Conservation (phyloP, 2,888 invertebrate genomes). For the Himalopsyche tibetana region DNA sequence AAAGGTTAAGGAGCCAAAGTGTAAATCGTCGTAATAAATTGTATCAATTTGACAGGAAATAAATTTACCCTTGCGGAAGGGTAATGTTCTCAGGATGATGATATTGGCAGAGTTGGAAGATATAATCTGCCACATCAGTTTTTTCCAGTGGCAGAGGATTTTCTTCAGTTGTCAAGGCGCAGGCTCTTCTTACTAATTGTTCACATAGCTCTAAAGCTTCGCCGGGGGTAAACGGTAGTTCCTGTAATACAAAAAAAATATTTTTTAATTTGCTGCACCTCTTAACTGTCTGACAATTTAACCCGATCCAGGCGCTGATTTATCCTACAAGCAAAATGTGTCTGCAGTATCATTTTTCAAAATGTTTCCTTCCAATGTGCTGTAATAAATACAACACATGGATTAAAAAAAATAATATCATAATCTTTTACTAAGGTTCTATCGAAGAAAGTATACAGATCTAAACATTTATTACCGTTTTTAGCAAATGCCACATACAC, state of each 20-base stretch:
- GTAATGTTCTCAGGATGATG: conserved; percentile 95
- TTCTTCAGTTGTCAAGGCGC: conserved; percentile 85
- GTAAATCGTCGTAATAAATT: neutral
- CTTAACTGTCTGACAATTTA: too few relatives aligned
- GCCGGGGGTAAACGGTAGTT: conserved; percentile 86
- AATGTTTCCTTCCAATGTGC: too few relatives aligned
- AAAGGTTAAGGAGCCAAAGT: neutral
- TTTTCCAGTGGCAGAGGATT: conserved; percentile 86
- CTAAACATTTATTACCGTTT: too few relatives aligned
- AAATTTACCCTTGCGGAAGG: conserved; percentile 85
- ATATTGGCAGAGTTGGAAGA: conserved; percentile 94
- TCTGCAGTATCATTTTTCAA: too few relatives aligned
- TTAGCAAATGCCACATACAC: too few relatives aligned
- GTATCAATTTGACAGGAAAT: too few relatives aligned
- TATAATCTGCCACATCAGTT: conserved; percentile 90
- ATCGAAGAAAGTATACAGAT: too few relatives aligned
- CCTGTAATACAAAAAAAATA: conserved; percentile 73
- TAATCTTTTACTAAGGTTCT: too few relatives aligned
- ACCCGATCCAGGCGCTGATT: too few relatives aligned
- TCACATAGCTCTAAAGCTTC: conserved; percentile 93
- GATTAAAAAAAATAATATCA: too few relatives aligned
- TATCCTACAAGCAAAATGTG: too few relatives aligned
- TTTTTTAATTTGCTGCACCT: neutral
- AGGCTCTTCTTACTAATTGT: conserved; percentile 89
- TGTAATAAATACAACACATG: too few relatives aligned